Conservation (phyloP, 2,888 invertebrate genomes). For the Esperia sulphurella region DNA sequence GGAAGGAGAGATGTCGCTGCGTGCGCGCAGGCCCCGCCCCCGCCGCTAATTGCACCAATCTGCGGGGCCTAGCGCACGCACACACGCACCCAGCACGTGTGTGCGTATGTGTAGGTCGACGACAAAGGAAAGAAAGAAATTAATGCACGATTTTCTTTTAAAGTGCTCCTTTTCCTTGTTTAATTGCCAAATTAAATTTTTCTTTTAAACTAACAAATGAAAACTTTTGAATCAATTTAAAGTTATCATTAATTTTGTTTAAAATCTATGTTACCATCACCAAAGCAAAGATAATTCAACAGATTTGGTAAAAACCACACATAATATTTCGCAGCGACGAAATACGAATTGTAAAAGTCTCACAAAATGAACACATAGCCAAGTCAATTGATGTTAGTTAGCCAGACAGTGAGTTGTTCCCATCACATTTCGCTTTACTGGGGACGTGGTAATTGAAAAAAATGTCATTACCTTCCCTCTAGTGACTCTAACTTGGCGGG, state of each 20-base stretch:
- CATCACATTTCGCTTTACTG: slow-evolving; percentile 43
- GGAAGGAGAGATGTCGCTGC: slow-evolving; percentile 68
- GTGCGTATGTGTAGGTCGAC: slow-evolving; percentile 16
- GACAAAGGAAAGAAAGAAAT: background rate
- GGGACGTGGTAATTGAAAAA: slow-evolving; percentile 60
- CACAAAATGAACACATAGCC: slow-evolving; percentile 43
- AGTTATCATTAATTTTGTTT: too few relatives aligned
- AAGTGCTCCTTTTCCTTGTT: background rate
- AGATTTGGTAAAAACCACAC: too few relatives aligned
- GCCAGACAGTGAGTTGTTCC: slow-evolving; percentile 18
- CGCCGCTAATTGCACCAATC: slow-evolving; percentile 75
- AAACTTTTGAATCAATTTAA: too few relatives aligned
- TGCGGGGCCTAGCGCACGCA: slow-evolving; percentile 55
- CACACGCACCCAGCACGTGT: slow-evolving; percentile 29
- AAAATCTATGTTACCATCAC: too few relatives aligned
- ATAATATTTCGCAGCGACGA: too few relatives aligned
- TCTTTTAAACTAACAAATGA: too few relatives aligned
- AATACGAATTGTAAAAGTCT: slow-evolving; percentile 9
- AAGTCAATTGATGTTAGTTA: slow-evolving; percentile 40
- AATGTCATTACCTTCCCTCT: slow-evolving; percentile 53
- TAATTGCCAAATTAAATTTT: too few relatives aligned
- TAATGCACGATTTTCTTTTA: too few relatives aligned
- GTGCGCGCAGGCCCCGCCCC: slow-evolving; percentile 69
- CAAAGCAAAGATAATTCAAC: too few relatives aligned
- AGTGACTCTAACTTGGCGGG: slow-evolving; percentile 46